phyloP scores from a whole-genome alignment of 2,113 vertebrate genomes.

The Paedocypris sp. region DNA sequence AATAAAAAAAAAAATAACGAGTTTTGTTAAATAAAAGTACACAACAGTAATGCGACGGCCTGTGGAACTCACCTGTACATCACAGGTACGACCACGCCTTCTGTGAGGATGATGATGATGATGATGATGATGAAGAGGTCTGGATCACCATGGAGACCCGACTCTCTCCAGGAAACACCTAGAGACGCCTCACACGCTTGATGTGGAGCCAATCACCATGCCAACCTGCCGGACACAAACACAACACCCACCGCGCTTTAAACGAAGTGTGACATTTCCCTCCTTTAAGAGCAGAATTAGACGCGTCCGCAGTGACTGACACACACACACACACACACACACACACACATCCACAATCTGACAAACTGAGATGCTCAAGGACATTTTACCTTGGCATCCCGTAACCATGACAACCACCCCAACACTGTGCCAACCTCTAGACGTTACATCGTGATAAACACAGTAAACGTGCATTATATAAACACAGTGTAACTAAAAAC shows the following conservation, averaged over 20 bases:
- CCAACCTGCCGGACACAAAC: not conserved
- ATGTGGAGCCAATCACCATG: constrained; percentile 15
- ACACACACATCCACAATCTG: too few relatives aligned
- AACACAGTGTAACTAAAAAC: too few relatives aligned
- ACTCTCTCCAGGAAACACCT: constrained; percentile 17
- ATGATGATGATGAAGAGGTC: not conserved
- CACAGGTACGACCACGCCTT: not conserved
- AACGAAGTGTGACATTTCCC: constrained; percentile 20
- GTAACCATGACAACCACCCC: too few relatives aligned
- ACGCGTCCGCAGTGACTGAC: too few relatives aligned
- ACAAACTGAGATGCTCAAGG: too few relatives aligned
- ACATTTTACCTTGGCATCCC: too few relatives aligned
- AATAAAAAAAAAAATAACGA: not conserved
- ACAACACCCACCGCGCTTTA: not conserved
- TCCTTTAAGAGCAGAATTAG: not conserved
- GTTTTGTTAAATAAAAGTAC: not conserved
- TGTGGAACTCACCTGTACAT: not conserved
- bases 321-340: too few relatives aligned
- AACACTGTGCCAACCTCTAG: too few relatives aligned
- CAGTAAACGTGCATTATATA: too few relatives aligned
- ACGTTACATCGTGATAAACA: too few relatives aligned
- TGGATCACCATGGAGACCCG: constrained; percentile 18
- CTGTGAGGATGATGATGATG: not conserved
- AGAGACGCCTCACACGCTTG: not conserved
- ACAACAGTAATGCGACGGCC: too few relatives aligned